phyloP scores from a whole-genome alignment of 2,888 invertebrate genomes.

The Cecidostiba fungosa region DNA sequence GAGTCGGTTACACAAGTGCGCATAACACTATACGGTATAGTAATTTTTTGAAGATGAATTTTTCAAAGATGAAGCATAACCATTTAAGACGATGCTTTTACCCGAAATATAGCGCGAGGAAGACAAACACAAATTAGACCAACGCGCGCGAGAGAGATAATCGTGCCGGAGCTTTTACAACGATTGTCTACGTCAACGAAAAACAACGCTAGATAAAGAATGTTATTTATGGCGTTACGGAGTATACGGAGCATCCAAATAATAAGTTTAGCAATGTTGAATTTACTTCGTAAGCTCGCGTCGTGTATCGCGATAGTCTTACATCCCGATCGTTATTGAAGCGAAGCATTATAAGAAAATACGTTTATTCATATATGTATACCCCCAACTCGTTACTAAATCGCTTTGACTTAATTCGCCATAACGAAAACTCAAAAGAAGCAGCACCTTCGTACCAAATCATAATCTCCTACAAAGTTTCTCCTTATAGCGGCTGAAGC shows the following conservation, averaged over 20 bases:
- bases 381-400: background rate
- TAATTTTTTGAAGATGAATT: no score
- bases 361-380: no score
- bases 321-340: no score
- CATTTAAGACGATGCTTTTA: background rate
- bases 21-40: no score
- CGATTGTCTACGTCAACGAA: no score
- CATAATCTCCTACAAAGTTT: conserved; percentile 1
- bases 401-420: background rate
- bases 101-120: conserved; percentile 14
- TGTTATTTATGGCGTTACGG: conserved; percentile 1
- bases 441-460: background rate
- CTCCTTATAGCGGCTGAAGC: background rate
- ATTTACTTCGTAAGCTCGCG: background rate
- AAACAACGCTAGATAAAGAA: background rate
- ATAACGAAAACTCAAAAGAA: background rate
- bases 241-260: background rate
- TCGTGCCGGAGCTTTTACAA: no score
- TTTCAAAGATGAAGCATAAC: no score
- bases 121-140: conserved; percentile 54
- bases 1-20: conserved; percentile 41
- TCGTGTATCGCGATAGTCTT: no score
- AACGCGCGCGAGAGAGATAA: background rate
- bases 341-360: no score
- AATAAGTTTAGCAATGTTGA: background rate